phyloP scores from a whole-genome alignment of 2,888 invertebrate genomes.

The Ophioninae sp. region DNA sequence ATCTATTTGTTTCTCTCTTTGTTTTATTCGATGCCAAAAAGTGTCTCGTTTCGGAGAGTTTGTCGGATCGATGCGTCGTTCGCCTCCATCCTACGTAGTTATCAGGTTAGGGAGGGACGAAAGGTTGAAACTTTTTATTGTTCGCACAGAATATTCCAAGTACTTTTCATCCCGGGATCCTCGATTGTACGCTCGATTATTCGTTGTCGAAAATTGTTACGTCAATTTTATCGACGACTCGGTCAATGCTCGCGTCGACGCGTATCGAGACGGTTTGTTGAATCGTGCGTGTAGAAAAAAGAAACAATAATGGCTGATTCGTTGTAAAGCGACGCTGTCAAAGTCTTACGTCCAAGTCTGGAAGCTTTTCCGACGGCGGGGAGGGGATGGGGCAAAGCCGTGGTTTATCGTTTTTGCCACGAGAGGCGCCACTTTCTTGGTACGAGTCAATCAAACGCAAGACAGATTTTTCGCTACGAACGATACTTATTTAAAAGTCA shows the following conservation, averaged over 20 bases:
- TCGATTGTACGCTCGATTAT: conserved; percentile 1
- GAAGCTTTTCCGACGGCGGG: neutral
- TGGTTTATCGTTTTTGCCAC: too few species aligned
- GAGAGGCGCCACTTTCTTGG: too few species aligned
- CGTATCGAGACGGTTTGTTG: neutral
- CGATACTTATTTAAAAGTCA: too few species aligned
- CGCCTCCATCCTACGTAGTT: conserved; percentile 34
- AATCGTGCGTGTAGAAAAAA: conserved; percentile 16
- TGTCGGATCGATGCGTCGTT: neutral
- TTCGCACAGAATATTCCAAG: conserved; percentile 4
- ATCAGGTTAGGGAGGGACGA: conserved; percentile 15
- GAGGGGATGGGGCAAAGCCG: too few species aligned
- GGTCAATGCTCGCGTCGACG: neutral
- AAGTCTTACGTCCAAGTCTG: too few species aligned
- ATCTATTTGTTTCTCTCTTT: neutral
- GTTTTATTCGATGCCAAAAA: neutral
- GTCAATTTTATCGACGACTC: neutral
- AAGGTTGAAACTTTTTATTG: conserved; percentile 20
- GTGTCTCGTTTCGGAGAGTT: neutral
- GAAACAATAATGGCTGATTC: conserved; percentile 15
- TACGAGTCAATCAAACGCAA: too few species aligned
- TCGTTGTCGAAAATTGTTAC: conserved; percentile 22
- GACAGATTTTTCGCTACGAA: too few species aligned
- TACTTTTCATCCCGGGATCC: neutral
- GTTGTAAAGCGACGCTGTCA: conserved; percentile 1